Evolutionary conservation across 2,888 invertebrate genomes (phyloP).

Genomic region (Mesochorus sp.): DNA sequence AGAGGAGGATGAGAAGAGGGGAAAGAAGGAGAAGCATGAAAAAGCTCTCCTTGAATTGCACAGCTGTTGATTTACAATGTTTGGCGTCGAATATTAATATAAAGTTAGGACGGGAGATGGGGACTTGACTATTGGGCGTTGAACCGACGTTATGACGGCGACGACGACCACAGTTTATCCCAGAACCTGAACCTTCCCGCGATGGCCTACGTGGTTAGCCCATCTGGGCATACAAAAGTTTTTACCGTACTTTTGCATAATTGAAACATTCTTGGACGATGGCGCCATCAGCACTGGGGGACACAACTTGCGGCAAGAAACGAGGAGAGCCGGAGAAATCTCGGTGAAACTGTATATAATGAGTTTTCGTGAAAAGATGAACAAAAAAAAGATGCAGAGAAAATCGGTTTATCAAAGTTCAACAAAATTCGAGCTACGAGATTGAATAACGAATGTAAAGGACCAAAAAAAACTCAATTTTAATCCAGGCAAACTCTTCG

Average conservation of each 20-base stretch:
- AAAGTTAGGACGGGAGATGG: slow-evolving; percentile 68
- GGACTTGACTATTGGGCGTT: slow-evolving; percentile 54
- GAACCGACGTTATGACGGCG: slow-evolving; percentile 43
- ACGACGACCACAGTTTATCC: slow-evolving; percentile 47
- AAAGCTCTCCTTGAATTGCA: slow-evolving; percentile 63
- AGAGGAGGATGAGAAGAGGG: slow-evolving; percentile 13
- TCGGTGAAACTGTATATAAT: slow-evolving; percentile 25
- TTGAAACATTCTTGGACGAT: slow-evolving; percentile 74
- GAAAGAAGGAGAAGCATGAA: too few relatives aligned
- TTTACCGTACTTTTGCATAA: slow-evolving; percentile 75
- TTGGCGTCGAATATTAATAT: slow-evolving; percentile 78
- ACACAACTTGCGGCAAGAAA: slow-evolving; percentile 30
- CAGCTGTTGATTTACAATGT: slow-evolving; percentile 75
- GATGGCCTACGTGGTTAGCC: slow-evolving; percentile 33
- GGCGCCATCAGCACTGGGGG: slow-evolving; percentile 53
- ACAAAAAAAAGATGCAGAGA: background rate
- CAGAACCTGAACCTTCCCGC: slow-evolving; percentile 30
- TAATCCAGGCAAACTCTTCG: too few relatives aligned
- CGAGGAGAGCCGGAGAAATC: background rate
- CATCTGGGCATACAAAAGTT: slow-evolving; percentile 54
- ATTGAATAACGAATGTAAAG: too few relatives aligned
- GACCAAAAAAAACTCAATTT: too few relatives aligned
- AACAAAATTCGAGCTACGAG: background rate
- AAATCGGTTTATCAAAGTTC: background rate
- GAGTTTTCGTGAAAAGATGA: slow-evolving; percentile 11